These are phyloP conservation scores for Pantherophis alleghaniensis DNA, from an alignment of 2,797 vertebrate species.

Conservation along the genomic window DNA sequence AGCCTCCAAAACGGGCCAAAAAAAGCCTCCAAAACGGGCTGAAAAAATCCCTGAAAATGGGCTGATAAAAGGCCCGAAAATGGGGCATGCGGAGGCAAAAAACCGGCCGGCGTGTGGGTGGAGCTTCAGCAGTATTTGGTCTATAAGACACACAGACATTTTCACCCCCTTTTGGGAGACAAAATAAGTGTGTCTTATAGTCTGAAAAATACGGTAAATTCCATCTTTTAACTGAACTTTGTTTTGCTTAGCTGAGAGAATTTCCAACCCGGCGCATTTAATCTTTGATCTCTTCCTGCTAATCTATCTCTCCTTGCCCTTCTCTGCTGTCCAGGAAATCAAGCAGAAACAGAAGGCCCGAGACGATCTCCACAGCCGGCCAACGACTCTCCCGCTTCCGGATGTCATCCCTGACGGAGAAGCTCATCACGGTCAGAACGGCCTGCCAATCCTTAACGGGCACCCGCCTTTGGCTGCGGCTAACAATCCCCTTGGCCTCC, in stretches of 20 bases:
- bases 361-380: slow-evolving; percentile 83
- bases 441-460: slow-evolving; percentile 81
- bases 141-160: no score
- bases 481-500: slow-evolving; percentile 77
- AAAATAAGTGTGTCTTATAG: no score
- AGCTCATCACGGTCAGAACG: slow-evolving; percentile 84
- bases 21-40: no score
- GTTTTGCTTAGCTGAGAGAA: not conserved
- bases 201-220: not conserved
- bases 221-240: not conserved
- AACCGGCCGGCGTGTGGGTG: no score
- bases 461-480: slow-evolving; percentile 73
- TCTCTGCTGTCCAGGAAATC: slow-evolving; percentile 78
- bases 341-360: slow-evolving; percentile 90
- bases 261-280: not conserved
- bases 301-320: not conserved
- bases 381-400: slow-evolving; percentile 88
- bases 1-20: no score
- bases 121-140: no score
- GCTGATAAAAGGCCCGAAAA: no score
- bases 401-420: slow-evolving; percentile 93
- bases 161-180: no score
- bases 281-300: no score
- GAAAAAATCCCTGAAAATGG: no score
- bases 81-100: no score